phyloP scores from a whole-genome alignment of 2,113 vertebrate genomes.

The Atrichornis clamosus region DNA sequence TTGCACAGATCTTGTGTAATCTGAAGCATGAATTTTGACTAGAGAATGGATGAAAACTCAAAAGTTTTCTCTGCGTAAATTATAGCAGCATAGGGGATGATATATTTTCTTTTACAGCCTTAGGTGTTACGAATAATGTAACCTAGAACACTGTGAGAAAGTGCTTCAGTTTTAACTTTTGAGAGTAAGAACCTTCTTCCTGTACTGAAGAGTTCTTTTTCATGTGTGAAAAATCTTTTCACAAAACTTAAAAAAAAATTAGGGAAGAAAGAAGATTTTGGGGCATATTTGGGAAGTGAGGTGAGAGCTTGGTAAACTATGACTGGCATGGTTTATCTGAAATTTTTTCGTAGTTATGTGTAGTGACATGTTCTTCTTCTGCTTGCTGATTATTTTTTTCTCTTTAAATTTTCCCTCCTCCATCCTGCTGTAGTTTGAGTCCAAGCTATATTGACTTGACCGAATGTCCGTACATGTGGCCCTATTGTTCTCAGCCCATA shows the following conservation, averaged over 20 bases:
- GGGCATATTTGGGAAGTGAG: background rate
- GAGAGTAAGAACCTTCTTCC: background rate
- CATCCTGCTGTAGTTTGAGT: slow-evolving; percentile 80
- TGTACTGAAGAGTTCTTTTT: background rate
- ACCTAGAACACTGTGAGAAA: background rate
- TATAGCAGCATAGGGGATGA: background rate
- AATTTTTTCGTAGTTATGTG: background rate
- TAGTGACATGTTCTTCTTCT: background rate
- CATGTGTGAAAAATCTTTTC: background rate
- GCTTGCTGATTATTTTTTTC: background rate
- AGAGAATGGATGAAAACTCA: background rate
- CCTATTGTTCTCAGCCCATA: slow-evolving; percentile 98
- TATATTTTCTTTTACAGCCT: background rate
- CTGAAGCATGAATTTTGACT: background rate
- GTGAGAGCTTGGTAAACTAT: background rate
- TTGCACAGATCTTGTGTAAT: background rate
- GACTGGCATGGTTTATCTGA: background rate
- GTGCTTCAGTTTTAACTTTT: background rate
- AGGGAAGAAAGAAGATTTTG: background rate
- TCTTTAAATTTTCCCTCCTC: background rate
- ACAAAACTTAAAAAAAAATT: background rate
- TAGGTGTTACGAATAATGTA: background rate
- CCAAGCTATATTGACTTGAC: slow-evolving; percentile 98
- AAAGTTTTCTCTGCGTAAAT: background rate
- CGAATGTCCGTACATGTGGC: slow-evolving; percentile 99